Evolutionary conservation across 2,888 invertebrate genomes (phyloP), one percentile per base, ranked within the genome.

Genomic region (Macropis europaea): DNA sequence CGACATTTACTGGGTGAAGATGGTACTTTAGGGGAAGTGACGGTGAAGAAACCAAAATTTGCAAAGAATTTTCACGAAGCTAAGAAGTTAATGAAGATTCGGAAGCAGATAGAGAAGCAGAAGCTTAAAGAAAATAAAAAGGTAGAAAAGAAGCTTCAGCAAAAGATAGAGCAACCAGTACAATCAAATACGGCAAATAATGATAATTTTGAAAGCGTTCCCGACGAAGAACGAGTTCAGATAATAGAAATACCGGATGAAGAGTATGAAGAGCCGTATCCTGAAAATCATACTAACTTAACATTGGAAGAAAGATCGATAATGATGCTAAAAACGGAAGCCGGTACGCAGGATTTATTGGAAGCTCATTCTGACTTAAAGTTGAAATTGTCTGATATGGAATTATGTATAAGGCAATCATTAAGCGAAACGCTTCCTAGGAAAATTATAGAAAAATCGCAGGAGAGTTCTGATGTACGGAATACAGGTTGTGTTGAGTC

Each of bases 1-100:
- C 83, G 90, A 40, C 81, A 84, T 6, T 63, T 88, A 17, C 50
- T 63, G 5, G 77, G 69, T 9, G 82, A 86, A 24, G 76, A 81
- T 5, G 52, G 43, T 1, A 47, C 53, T 50, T 40, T 47, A 17
- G 70, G 26, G 36, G 83, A 82, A n/a, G 63, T 84, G 4, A 92
- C 91, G 11, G 81, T 93, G 26, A 93, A 93, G 74, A 94, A 94
- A 85, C 94, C 94, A 0, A 95, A 93, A 90, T 93, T 94, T 63
- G 94, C 94, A 0, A 93, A 93, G 0, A 94, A 94, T 86, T 91
- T 94, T 42, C 91, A 92, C 77, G 94, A 95, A 90, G 94, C 94
- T 0, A 92, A 92, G 79, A 92, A 91, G 77, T 88, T 94, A 54
- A 93, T 94, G 92, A 94, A 94, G 88, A 92, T 94, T 86, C 90